Evolutionary conservation across 2,113 vertebrate genomes (phyloP), one percentile per base, ranked within the genome.

Genomic region (Dicaeum eximium): DNA sequence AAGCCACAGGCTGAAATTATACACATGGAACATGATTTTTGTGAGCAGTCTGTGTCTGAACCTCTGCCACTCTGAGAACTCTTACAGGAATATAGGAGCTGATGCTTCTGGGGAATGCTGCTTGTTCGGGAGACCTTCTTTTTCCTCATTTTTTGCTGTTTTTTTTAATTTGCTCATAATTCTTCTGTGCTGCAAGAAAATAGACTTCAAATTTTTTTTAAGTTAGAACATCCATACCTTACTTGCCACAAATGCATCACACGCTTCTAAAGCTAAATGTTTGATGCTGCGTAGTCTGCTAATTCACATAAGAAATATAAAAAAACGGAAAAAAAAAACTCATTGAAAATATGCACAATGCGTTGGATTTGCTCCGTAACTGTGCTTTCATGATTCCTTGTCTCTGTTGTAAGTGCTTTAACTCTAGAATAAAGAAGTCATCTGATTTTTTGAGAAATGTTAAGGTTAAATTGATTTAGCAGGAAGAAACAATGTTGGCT

Each of bases 21-120:
- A 23, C 69, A 85, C 0, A 3, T 81, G 75, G 88, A 95, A 71
- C n/a, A 13, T 17, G 13, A 11, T 14, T 91, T 81, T 88, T 88
- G 40, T 83, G 83, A 95, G 86, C 61, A 91, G 24, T 94, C 61
- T 84, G 44, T 92, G 44, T 77, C 72, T 93, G 83, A 94, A 67
- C 40, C 4, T 3, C 67, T 81, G 80, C 83, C 65, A 61, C 20
- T 56, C 24, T 78, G 35, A 56, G 72, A 22, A 24, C 13, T 88
- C 24, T 44, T 62, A 30, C 3, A 80, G 60, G 24, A 80, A 28
- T 58, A 11, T 4, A 56, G 66, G 44, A 80, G 35, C 38, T 56
- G 22, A 53, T 83, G 42, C 10, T 86, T 13, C 54, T 69, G 25
- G 30, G 19, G 9, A 54, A 37, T 40, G 13, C 38, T 74, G 7